Evolutionary conservation across 2,113 vertebrate species (phyloP).

Genomic region (Hemiprocne comata): DNA sequence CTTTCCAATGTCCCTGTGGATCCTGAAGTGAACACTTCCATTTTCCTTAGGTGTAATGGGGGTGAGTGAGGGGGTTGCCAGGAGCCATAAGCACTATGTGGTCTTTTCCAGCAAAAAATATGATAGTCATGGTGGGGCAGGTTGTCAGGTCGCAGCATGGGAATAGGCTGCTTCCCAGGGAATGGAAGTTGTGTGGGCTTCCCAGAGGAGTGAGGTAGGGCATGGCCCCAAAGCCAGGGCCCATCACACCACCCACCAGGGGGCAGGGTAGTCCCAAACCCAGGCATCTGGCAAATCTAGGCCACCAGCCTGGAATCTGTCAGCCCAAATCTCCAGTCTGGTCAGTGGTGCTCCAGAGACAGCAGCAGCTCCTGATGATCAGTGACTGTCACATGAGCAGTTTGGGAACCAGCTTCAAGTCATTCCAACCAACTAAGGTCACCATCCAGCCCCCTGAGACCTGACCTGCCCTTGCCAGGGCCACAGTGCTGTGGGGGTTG

Average conservation of each 20-base stretch:
- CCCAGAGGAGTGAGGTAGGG: neutral
- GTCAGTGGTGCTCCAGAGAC: too few species aligned
- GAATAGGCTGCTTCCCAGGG: neutral
- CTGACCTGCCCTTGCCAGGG: neutral
- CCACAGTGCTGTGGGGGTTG: accelerated
- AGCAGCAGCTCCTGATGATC: accelerated
- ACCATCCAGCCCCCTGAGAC: neutral
- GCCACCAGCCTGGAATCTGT: neutral
- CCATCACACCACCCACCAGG: neutral
- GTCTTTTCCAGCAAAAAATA: neutral
- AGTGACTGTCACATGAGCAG: accelerated
- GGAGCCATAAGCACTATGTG: neutral
- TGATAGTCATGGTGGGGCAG: accelerated
- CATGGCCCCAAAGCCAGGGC: neutral
- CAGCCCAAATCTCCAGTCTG: neutral
- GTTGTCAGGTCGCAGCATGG: accelerated
- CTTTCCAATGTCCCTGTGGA: neutral
- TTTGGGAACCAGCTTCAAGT: neutral
- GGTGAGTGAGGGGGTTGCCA: neutral
- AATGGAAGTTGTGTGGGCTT: neutral
- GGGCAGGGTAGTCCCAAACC: neutral
- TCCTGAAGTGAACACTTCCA: neutral
- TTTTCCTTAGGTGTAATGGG: neutral
- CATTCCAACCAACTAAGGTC: neutral
- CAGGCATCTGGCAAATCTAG: neutral